Evolutionary conservation across 2,888 invertebrate species (phyloP).

Genomic region (Pandemis cinnamomeana): DNA sequence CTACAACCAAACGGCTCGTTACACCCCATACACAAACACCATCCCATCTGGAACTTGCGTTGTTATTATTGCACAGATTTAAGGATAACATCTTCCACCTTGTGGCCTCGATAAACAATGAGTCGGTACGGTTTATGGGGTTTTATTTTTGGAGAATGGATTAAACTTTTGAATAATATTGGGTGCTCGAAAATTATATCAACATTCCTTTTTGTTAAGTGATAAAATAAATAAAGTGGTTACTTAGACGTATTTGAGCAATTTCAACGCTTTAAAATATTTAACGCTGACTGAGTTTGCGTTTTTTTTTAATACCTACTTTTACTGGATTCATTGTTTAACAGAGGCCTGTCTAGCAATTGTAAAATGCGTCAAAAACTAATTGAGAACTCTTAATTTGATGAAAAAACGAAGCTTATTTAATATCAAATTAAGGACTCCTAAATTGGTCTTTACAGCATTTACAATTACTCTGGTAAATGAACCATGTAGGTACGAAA

Average conservation of each 20-base stretch:
- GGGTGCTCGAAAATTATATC: background rate
- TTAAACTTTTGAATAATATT: background rate
- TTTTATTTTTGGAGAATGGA: background rate
- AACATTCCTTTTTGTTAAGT: background rate
- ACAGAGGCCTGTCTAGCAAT: background rate
- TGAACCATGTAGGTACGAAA: background rate
- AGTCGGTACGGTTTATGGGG: background rate
- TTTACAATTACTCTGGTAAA: background rate
- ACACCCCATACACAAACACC: conserved; percentile 53
- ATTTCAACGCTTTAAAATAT: background rate
- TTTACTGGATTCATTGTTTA: conserved; percentile 16
- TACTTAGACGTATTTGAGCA: background rate
- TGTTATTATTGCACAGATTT: conserved; percentile 26
- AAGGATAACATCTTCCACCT: conserved; percentile 23
- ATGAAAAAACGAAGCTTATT: background rate
- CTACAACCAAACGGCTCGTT: conserved; percentile 81
- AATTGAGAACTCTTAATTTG: background rate
- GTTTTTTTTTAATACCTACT: no score
- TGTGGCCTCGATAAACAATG: conserved; percentile 14
- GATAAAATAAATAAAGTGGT: background rate
- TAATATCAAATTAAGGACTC: background rate
- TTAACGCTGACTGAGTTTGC: background rate
- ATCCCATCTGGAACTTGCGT: conserved; percentile 44
- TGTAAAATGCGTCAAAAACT: background rate
- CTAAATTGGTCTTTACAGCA: background rate